phyloP scores from a whole-genome alignment of 2,888 invertebrate species.

The Xiphydria camelus region DNA sequence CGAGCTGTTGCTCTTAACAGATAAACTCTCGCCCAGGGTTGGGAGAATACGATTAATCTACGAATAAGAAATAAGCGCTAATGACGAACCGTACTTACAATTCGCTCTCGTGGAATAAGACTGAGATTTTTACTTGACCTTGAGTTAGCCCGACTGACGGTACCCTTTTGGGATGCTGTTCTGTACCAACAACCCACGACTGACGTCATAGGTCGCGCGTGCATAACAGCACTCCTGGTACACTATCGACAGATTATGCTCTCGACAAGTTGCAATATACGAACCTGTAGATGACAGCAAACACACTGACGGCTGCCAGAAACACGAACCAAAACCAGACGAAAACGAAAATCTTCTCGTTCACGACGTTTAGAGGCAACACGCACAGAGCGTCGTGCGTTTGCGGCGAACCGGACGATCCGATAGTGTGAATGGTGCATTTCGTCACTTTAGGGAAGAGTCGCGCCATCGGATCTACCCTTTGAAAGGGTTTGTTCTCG shows the following conservation, averaged over 20 bases:
- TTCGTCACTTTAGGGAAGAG: constrained; percentile 73
- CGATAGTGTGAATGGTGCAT: constrained; percentile 65
- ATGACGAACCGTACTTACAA: too few species aligned
- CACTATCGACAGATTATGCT: too few species aligned
- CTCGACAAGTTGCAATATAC: too few species aligned
- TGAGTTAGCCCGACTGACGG: too few species aligned
- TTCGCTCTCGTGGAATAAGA: too few species aligned
- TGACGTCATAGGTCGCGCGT: too few species aligned
- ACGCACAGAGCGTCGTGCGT: constrained; percentile 70
- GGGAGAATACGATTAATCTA: constrained; percentile 60
- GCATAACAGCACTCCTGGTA: too few species aligned
- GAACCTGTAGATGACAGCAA: constrained; percentile 69
- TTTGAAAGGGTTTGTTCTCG: constrained; percentile 56
- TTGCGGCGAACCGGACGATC: constrained; percentile 65
- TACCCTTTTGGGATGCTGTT: too few species aligned
- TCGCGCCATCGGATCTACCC: constrained; percentile 70
- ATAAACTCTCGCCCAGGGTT: constrained; percentile 64
- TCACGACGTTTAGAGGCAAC: constrained; percentile 77
- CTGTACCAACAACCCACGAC: too few species aligned
- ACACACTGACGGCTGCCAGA: constrained; percentile 64
- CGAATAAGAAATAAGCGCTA: too few species aligned
- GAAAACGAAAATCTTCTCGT: constrained; percentile 77
- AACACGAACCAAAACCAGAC: constrained; percentile 76
- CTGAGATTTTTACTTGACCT: too few species aligned
- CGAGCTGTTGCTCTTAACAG: constrained; percentile 67